Conservation (phyloP, 2,113 vertebrate genomes). For the Kryptolebias marmoratus region DNA sequence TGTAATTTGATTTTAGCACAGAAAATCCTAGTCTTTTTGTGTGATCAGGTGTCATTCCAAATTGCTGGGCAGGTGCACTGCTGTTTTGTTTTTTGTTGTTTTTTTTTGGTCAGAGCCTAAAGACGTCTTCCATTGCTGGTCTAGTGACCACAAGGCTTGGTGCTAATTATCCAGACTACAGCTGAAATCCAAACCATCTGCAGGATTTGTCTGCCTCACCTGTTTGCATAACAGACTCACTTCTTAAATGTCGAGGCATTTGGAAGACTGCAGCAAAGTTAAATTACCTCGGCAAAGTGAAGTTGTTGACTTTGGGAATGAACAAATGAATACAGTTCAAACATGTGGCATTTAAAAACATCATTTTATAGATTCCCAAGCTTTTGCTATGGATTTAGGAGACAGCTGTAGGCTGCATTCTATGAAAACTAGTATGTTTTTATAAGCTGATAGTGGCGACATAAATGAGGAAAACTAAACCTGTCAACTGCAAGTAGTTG, state of each 20-base stretch:
- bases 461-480: constrained; percentile 40
- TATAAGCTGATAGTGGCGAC: constrained; percentile 30
- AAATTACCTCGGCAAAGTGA: constrained; percentile 52
- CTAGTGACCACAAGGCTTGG: background rate
- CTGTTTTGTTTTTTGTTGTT: background rate
- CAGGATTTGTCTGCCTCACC: constrained; percentile 25
- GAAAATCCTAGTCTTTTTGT: too few relatives aligned
- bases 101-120: constrained; percentile 50
- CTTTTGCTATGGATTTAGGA: constrained; percentile 11
- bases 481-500: constrained; percentile 27
- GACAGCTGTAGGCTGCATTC: constrained; percentile 27
- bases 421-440: constrained; percentile 32
- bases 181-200: constrained; percentile 41
- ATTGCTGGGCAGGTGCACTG: constrained; percentile 1
- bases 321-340: constrained; percentile 67
- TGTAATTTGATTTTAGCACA: too few relatives aligned
- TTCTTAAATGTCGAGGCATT: constrained; percentile 72
- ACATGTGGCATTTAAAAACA: constrained; percentile 67
- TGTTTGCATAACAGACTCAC: constrained; percentile 38
- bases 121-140: constrained; percentile 45
- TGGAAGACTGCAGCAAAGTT: constrained; percentile 51
- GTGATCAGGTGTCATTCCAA: too few relatives aligned
- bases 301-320: constrained; percentile 54
- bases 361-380: constrained; percentile 52
- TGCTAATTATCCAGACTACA: constrained; percentile 13